phyloP scores from a whole-genome alignment of 2,113 vertebrate genomes.

The Plectropomus leopardus region DNA sequence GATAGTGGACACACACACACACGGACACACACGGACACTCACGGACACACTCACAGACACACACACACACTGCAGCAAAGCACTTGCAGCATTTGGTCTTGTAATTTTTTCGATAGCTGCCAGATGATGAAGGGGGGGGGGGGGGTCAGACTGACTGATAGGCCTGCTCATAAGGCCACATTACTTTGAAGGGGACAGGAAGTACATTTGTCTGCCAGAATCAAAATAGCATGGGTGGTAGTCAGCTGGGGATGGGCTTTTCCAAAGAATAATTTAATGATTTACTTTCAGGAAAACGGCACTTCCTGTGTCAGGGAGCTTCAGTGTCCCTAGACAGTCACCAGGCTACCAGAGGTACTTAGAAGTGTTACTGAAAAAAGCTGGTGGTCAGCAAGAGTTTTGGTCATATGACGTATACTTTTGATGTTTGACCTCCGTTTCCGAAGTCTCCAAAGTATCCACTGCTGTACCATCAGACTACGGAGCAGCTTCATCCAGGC shows the following conservation, averaged over 20 bases:
- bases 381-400: slow-evolving; percentile 8
- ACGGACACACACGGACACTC: too few species aligned
- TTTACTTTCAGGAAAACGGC: slow-evolving; percentile 58
- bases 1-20: slow-evolving; percentile 1
- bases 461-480: too few species aligned
- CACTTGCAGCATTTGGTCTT: slow-evolving; percentile 70
- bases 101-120: slow-evolving; percentile 80
- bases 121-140: slow-evolving; percentile 74
- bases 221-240: slow-evolving; percentile 3
- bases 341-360: neutral
- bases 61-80: too few species aligned
- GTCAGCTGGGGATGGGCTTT: neutral
- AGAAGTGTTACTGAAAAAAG: neutral
- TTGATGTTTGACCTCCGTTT: too few species aligned
- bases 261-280: slow-evolving; percentile 37
- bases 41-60: too few species aligned
- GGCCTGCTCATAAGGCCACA: slow-evolving; percentile 10
- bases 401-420: neutral
- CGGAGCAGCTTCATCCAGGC: too few species aligned
- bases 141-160: slow-evolving; percentile 45
- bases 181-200: slow-evolving; percentile 59
- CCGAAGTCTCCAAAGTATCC: too few species aligned
- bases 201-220: slow-evolving; percentile 44
- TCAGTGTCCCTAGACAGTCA: slow-evolving; percentile 9
- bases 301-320: slow-evolving; percentile 45